Base-by-base conservation (phyloP, 2,797 vertebrate genomes). In the Astyanax mexicanus region DNA sequence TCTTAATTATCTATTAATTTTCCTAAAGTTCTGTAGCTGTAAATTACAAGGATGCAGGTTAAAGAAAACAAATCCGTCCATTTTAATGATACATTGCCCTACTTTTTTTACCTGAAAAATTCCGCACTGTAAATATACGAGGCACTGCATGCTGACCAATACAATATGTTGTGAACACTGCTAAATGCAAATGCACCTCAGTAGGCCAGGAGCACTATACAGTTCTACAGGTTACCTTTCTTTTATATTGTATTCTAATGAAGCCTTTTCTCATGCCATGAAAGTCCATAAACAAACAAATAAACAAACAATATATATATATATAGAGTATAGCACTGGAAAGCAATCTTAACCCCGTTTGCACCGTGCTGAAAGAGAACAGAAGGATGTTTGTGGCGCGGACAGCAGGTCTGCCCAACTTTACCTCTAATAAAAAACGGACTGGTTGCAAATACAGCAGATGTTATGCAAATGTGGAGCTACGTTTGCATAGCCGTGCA, bases 391-490 rank as follows among this genome's bases (percentile, higher is more conserved):
- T 45, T 69, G 21, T 68, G 38, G 49, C 51, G 10, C 60, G 9
- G 10, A 66, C 32, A 58, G 13, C 69, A 72, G 64, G 60, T n/a
- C 15, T 9, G 25, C 35, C 25, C n/a, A 35, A 9, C n/a, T 42
- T 51, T 72, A 47, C 40, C 40, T 71, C 49, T 64, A 70, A 55
- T 72, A 70, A 64, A 77, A 72, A 74, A 70, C 49, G 4, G 77
- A 6, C 58, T 60, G 65, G 54, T 74, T 80, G 78, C 75, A 80
- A 85, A 80, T 77, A 71, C 25, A 15, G 44, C 77, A 70, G 54
- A 69, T 74, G 66, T 42, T 64, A 85, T 84, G 81, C 75, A 85
- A 85, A 85, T 67, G 44, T 55, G 9, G 1, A 61, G 21, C 23
- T 57, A 32, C 44, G 65, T 85, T 84, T 85, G 80, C 82, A 82